phyloP scores from a whole-genome alignment of 2,113 vertebrate genomes.

The Salvelinus namaycush region DNA sequence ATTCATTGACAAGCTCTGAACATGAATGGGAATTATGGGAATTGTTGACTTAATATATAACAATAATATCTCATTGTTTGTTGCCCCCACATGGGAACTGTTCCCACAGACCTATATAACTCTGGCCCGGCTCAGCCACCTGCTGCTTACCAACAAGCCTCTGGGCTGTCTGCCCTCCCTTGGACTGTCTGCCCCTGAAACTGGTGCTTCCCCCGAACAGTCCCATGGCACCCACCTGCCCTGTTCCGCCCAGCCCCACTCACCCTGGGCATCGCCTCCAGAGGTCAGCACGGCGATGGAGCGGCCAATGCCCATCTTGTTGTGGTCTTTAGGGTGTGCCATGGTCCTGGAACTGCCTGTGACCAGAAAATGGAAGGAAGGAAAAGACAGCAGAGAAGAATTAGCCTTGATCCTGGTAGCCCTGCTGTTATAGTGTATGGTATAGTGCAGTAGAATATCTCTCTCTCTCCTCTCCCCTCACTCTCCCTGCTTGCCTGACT shows the following conservation, averaged over 20 bases:
- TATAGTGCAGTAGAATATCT: slow-evolving; percentile 9
- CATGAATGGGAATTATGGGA: too few species aligned
- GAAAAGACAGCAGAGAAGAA: background rate
- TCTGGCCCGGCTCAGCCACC: background rate
- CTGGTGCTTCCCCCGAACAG: slow-evolving; percentile 33
- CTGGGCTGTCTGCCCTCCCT: background rate
- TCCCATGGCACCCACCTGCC: background rate
- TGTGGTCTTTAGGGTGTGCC: slow-evolving; percentile 48
- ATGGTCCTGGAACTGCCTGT: slow-evolving; percentile 40
- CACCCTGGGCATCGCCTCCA: slow-evolving; percentile 94
- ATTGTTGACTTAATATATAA: too few species aligned
- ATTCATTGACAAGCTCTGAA: background rate
- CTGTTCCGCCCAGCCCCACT: slow-evolving; percentile 28
- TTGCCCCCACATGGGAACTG: background rate
- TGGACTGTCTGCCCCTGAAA: background rate
- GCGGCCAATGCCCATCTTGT: slow-evolving; percentile 79
- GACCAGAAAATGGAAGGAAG: slow-evolving; percentile 39
- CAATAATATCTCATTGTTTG: background rate
- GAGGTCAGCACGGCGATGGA: slow-evolving; percentile 94
- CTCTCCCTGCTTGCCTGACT: slow-evolving; percentile 29
- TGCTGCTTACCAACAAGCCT: background rate
- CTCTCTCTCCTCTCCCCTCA: slow-evolving; percentile 4
- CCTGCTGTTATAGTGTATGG: slow-evolving; percentile 6
- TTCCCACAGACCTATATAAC: background rate
- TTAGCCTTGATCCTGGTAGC: background rate